Percentiles rank a stretch among this genome's conserved stretches.
Evolutionary conservation across 2,113 vertebrate genomes (phyloP).

Genomic region (Arvicanthis niloticus): DNA sequence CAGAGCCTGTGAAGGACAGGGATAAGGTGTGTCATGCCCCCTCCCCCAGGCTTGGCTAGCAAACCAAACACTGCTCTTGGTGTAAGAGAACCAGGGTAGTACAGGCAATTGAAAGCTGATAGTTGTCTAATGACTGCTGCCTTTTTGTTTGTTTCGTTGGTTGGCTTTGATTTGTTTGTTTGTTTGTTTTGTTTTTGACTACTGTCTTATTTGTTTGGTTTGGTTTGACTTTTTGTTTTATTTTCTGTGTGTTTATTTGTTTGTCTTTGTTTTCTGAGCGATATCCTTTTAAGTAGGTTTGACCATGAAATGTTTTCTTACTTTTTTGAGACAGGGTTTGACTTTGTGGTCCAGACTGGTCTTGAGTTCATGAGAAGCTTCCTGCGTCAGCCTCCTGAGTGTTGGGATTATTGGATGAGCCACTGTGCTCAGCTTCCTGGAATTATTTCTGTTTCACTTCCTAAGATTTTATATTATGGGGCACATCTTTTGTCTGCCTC

Average conservation of each 20-base stretch:
- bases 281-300: background rate
- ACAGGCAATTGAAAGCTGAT: background rate
- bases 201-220: no score
- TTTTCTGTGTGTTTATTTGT: no score
- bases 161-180: background rate
- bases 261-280: no score
- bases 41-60: background rate
- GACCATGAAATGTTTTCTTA: background rate
- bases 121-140: background rate
- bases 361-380: background rate
- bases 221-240: no score
- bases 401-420: background rate
- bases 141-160: background rate
- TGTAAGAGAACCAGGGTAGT: background rate
- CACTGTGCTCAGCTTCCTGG: background rate
- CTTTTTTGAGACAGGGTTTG: background rate
- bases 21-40: no score
- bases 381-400: background rate
- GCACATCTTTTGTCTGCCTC: background rate
- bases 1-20: accelerated
- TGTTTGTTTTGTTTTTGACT: no score
- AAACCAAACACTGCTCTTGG: background rate
- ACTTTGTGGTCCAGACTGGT: background rate
- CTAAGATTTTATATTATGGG: background rate
- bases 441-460: background rate